These are phyloP conservation scores for Chaetura pelagica DNA, from an alignment of 2,113 vertebrate genomes.

Conservation along the genomic window DNA sequence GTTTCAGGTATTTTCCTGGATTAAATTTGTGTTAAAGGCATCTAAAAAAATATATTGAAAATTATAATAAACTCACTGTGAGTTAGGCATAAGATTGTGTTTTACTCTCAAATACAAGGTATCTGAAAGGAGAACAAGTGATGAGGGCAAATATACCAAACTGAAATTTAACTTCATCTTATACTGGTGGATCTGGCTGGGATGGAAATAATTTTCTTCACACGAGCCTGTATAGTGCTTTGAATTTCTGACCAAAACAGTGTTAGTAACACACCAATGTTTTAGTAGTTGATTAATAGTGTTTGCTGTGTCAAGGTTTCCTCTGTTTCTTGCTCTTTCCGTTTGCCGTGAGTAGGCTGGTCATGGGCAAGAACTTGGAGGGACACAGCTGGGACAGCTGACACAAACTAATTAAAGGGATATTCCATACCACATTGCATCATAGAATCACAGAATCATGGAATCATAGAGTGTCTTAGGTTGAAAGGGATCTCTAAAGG, in stretches of 20 bases:
- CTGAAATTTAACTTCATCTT: background rate
- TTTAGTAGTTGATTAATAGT: background rate
- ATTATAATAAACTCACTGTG: background rate
- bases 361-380: background rate
- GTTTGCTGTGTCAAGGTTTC: background rate
- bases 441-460: too few species aligned
- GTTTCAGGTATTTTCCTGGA: background rate
- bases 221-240: background rate
- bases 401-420: background rate
- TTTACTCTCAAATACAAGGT: background rate
- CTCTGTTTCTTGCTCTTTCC: background rate
- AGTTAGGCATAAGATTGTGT: background rate
- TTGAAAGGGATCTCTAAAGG: too few species aligned
- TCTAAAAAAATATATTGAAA: background rate
- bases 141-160: background rate
- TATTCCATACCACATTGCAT: accelerated
- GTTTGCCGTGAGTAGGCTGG: background rate
- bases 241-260: background rate
- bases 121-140: background rate
- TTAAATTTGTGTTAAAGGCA: background rate
- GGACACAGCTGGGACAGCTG: accelerated
- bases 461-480: too few species aligned
- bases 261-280: background rate
- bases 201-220: background rate
- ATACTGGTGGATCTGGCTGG: background rate